A percentile compares a stretch with the other conserved stretches of the same genome.
Conservation (phyloP, 2,113 vertebrate species). For the Urocitellus parryii region DNA sequence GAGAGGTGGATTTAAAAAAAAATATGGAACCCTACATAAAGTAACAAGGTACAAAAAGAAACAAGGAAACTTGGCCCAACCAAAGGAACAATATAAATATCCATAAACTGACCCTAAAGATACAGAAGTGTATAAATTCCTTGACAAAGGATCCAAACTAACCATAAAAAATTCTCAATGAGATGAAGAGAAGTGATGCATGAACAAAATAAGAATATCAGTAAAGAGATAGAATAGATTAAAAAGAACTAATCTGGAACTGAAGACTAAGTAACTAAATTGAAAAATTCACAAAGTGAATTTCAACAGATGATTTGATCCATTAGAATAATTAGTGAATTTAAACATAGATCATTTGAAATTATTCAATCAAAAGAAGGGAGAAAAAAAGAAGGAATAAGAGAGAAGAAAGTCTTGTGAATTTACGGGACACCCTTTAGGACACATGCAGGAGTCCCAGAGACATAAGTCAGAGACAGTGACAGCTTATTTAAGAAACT, state of each 20-base stretch:
- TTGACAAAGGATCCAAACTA: constrained; percentile 3
- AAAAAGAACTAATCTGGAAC: background rate
- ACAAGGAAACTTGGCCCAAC: background rate
- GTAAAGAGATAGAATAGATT: background rate
- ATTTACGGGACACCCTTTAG: too few relatives aligned
- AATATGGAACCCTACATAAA: background rate
- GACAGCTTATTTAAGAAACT: background rate
- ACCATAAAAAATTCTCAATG: background rate
- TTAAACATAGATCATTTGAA: background rate
- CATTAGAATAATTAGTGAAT: background rate
- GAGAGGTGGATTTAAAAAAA: background rate
- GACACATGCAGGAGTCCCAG: background rate
- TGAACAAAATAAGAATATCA: background rate
- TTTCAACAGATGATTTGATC: background rate
- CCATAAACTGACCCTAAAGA: background rate
- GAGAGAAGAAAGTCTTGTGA: background rate
- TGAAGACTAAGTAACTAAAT: background rate
- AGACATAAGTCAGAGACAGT: background rate
- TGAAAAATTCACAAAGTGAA: background rate
- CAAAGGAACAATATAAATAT: constrained; percentile 1
- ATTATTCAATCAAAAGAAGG: background rate
- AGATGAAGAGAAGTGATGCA: background rate
- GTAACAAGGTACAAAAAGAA: background rate
- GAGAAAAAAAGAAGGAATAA: background rate
- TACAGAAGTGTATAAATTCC: background rate